phyloP scores from a whole-genome alignment of 2,888 invertebrate genomes.

The Torymus aiolomorphi region DNA sequence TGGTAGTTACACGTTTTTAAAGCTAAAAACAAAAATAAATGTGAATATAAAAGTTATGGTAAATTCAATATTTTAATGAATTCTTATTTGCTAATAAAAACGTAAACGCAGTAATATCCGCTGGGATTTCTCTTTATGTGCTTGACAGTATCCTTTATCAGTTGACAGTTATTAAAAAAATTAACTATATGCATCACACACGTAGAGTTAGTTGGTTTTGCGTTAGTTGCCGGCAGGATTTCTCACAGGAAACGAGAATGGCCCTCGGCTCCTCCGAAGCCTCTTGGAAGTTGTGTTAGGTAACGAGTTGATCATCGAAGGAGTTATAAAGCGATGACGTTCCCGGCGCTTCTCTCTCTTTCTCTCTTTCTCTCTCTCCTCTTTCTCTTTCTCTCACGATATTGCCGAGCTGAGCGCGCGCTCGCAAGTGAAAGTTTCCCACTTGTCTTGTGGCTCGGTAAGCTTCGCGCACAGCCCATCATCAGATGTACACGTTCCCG shows the following conservation, averaged over 20 bases:
- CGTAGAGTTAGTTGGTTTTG: too few relatives aligned
- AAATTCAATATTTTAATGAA: too few relatives aligned
- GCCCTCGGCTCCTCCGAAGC: background rate
- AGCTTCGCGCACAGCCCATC: background rate
- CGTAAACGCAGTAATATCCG: too few relatives aligned
- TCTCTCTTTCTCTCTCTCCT: conserved; percentile 10
- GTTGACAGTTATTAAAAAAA: too few relatives aligned
- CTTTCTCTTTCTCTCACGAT: conserved; percentile 11
- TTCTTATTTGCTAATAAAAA: too few relatives aligned
- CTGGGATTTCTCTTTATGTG: too few relatives aligned
- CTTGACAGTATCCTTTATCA: too few relatives aligned
- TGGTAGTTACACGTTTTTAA: too few relatives aligned
- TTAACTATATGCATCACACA: too few relatives aligned
- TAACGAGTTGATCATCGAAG: conserved; percentile 30
- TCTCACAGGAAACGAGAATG: conserved; percentile 13
- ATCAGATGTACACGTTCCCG: background rate
- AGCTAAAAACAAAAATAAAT: too few relatives aligned
- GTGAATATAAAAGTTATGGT: too few relatives aligned
- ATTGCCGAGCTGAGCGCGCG: background rate
- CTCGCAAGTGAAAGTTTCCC: conserved; percentile 35
- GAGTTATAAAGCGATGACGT: conserved; percentile 34
- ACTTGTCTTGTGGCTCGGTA: conserved; percentile 14
- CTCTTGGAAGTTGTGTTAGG: conserved; percentile 4
- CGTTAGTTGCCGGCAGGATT: background rate
- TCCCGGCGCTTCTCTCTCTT: background rate